Base-by-base conservation (phyloP, 1,140 invertebrate species). In the Nylanderia fulva region DNA sequence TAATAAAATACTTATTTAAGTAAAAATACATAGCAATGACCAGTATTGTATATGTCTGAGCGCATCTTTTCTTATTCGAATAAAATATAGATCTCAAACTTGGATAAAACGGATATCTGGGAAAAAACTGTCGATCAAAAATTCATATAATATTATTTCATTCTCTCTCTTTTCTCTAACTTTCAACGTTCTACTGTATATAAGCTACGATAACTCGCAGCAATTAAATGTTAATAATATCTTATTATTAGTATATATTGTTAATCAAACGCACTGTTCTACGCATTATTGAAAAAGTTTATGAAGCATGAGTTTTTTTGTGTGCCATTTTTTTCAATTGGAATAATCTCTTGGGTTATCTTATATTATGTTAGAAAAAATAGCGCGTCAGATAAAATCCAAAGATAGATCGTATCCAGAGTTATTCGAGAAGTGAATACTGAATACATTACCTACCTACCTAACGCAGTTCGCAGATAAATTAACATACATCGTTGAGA, bases 391-490 rank as follows among this genome's bases (percentile, higher is more conserved):
- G 7, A n/a, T 27, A 36, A 76, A 63, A 87, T 85, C 36, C 42
- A 27, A 27, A 74, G 27, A 74, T 58, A 68, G 72, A 88, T 86
- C 39, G 56, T 9, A 85, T 89, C 79, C 79, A n/a, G 45, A 71
- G 24, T 33, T 29, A 39, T 60, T 29, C 66, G 61, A 15, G 69
- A 87, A 79, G 63, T 58, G 88, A 90, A 87, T 89, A 87, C 88
- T 87, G 88, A 89, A 89, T 90, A 87, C 72, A 87, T 90, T 90
- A 90, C 63, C 66, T 71, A 90, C 75, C 66, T 71, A 39, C 48
- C 76, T 87, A 90, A 90, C 87, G 83, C 88, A 89, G 88, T 90
- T 87, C 85, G 82, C 88, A 79, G 86, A 85, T 90, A 90, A 90
- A 90, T 90, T 89, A 90, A 90, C 88, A 87, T 90, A 87, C 77